Evolutionary conservation across 2,113 vertebrate genomes (phyloP).

Genomic region (Perca flavescens): DNA sequence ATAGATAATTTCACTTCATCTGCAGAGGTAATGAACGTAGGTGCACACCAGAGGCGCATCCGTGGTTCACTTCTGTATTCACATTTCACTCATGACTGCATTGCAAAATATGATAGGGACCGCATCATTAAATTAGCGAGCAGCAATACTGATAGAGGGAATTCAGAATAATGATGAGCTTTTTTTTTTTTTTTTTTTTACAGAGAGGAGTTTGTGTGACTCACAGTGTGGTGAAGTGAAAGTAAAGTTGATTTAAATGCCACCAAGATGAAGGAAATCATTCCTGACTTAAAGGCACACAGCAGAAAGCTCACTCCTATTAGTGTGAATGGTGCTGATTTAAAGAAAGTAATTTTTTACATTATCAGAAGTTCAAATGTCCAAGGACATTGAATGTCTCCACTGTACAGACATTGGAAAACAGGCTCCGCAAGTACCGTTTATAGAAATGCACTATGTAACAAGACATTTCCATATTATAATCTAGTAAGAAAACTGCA

Average conservation of each 20-base stretch:
- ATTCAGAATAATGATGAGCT: conserved; percentile 64
- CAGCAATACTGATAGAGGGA: conserved; percentile 54
- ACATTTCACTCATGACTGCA: conserved; percentile 76
- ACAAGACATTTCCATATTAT: conserved; percentile 23
- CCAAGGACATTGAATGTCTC: conserved; percentile 1
- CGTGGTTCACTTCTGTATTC: conserved; percentile 67
- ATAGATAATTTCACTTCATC: conserved; percentile 58
- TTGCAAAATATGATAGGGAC: conserved; percentile 69
- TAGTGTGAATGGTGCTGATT: not conserved
- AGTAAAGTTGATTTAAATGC: conserved; percentile 65
- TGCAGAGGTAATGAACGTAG: conserved; percentile 66
- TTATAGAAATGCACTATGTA: not conserved
- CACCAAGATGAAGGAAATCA: conserved; percentile 45
- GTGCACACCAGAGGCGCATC: conserved; percentile 60
- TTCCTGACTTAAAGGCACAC: conserved; percentile 37
- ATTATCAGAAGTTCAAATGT: conserved; percentile 12
- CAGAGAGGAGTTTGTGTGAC: conserved; percentile 46
- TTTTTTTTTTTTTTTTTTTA: conserved; percentile 45
- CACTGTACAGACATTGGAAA: conserved; percentile 15
- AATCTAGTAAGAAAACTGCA: conserved; percentile 24
- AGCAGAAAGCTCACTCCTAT: conserved; percentile 8
- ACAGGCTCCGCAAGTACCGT: not conserved
- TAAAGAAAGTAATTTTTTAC: not conserved
- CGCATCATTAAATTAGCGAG: conserved; percentile 71
- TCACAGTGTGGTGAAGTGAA: conserved; percentile 43